phyloP scores from a whole-genome alignment of 2,113 vertebrate genomes.

The Seriola rivoliana region DNA sequence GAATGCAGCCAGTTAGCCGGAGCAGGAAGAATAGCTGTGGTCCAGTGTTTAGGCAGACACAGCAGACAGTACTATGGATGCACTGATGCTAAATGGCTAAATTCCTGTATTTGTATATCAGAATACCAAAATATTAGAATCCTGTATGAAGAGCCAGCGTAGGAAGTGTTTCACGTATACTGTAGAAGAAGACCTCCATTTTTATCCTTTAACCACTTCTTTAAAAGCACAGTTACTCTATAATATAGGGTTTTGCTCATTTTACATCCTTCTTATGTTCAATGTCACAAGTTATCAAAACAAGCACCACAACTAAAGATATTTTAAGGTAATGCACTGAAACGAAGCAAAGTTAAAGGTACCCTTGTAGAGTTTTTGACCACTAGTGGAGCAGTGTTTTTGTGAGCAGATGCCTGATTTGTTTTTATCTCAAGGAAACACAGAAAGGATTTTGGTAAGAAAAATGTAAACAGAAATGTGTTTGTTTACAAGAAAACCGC shows the following conservation, averaged over 20 bases:
- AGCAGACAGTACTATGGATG: slow-evolving; percentile 15
- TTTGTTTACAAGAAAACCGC: not conserved
- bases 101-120: not conserved
- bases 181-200: not conserved
- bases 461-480: not conserved
- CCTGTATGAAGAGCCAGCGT: not conserved
- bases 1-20: not conserved
- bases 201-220: not conserved
- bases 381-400: not conserved
- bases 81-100: slow-evolving; percentile 30
- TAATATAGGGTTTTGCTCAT: not conserved
- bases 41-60: slow-evolving; percentile 12
- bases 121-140: not conserved
- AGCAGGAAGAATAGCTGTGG: not conserved
- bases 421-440: not conserved
- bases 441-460: not conserved
- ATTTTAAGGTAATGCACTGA: not conserved
- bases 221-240: not conserved
- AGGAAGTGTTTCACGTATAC: not conserved
- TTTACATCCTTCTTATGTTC: not conserved
- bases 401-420: not conserved
- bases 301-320: not conserved
- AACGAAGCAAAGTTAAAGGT: not conserved
- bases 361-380: not conserved
- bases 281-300: not conserved